A percentile compares a stretch with the other conserved stretches of the same genome.
These are phyloP conservation scores for Acrocyrtus sp. DNA, from an alignment of 2,888 invertebrate species.

Conservation along the genomic window DNA sequence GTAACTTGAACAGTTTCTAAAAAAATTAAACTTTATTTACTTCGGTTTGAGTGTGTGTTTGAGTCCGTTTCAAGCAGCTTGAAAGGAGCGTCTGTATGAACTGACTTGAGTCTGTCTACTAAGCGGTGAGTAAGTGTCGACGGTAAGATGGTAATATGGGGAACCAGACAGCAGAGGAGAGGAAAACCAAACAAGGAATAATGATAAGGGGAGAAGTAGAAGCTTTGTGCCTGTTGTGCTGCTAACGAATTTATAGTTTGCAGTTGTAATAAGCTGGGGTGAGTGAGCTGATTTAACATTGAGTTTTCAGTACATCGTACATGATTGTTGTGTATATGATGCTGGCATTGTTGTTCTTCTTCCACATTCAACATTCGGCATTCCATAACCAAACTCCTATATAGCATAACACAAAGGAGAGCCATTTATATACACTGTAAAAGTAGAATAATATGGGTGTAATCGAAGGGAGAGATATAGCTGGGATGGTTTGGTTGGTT, in stretches of 20 bases:
- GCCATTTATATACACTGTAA: conserved; percentile 1
- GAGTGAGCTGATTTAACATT: conserved; percentile 5
- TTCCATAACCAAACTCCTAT: background rate
- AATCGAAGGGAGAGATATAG: background rate
- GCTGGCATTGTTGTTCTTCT: no score
- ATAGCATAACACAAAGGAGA: conserved; percentile 1
- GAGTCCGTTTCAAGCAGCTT: conserved; percentile 40
- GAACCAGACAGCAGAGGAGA: background rate
- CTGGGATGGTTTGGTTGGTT: no score
- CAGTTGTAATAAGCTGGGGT: background rate
- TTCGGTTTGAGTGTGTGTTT: conserved; percentile 1
- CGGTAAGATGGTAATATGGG: no score
- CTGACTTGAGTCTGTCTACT: background rate
- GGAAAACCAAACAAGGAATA: conserved; percentile 6
- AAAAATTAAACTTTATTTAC: no score
- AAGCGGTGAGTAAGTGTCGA: no score
- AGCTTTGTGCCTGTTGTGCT: background rate
- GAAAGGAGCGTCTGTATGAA: conserved; percentile 49
- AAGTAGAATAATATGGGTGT: background rate
- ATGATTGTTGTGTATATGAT: no score
- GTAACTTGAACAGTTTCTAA: no score
- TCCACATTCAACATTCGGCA: background rate
- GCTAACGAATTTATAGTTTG: background rate
- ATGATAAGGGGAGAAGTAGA: background rate
- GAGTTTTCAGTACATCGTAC: no score